Evolutionary conservation across 2,113 vertebrate genomes (phyloP).

Genomic region (Ginglymostoma cirratum): DNA sequence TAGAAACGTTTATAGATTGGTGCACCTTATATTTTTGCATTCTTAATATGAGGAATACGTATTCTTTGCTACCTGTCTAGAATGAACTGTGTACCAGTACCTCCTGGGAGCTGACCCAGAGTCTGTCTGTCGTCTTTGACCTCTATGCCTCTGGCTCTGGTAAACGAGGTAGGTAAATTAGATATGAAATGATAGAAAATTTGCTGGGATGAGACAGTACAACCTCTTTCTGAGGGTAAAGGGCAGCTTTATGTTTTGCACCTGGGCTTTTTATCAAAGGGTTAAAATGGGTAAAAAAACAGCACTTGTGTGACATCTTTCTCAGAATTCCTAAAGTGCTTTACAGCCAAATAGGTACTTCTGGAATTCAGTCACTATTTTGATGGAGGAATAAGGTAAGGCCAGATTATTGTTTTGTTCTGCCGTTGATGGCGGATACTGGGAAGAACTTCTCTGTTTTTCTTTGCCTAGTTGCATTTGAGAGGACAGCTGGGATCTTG

Average conservation of each 20-base stretch:
- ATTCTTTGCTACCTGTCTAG: conserved; percentile 46
- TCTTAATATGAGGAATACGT: not conserved
- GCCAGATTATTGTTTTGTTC: not conserved
- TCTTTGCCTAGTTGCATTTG: not conserved
- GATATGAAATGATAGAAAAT: not conserved
- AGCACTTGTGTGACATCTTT: not conserved
- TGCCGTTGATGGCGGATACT: not conserved
- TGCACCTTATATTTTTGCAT: not conserved
- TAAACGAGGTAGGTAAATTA: conserved; percentile 69
- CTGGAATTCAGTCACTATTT: not conserved
- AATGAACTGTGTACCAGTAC: conserved; percentile 66
- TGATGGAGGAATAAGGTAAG: not conserved
- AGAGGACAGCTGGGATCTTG: not conserved
- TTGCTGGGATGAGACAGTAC: not conserved
- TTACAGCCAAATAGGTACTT: not conserved
- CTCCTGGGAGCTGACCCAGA: conserved; percentile 92
- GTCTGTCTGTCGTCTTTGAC: conserved; percentile 86
- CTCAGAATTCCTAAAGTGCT: not conserved
- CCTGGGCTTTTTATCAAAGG: not conserved
- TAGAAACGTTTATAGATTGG: not conserved
- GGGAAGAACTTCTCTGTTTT: not conserved
- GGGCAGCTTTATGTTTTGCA: not conserved
- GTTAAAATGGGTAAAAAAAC: not conserved
- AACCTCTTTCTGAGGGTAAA: not conserved
- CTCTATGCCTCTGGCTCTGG: conserved; percentile 71